phyloP scores from a whole-genome alignment of 2,888 invertebrate genomes.

The Synanthedon tipuliformis region DNA sequence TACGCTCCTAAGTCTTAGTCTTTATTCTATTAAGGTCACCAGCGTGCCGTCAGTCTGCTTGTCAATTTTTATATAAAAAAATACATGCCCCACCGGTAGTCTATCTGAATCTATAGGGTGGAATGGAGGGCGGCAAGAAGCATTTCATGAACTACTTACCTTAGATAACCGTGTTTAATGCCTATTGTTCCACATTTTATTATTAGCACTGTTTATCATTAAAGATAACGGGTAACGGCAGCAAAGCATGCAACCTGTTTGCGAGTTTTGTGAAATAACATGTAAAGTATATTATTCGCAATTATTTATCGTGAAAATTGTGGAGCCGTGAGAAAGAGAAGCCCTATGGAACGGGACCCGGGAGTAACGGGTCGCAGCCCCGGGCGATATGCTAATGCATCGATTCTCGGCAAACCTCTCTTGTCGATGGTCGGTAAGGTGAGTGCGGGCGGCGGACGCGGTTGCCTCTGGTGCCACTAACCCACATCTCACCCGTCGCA shows the following conservation, averaged over 20 bases:
- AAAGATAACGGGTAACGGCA: neutral
- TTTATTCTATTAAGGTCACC: no score
- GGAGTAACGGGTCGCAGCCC: slow-evolving; percentile 55
- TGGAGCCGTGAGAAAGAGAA: slow-evolving; percentile 41
- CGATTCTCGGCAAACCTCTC: slow-evolving; percentile 32
- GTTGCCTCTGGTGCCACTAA: slow-evolving; percentile 46
- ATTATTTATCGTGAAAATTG: slow-evolving; percentile 23
- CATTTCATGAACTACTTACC: no score
- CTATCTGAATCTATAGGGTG: no score
- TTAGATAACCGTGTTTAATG: neutral
- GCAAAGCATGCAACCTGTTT: neutral
- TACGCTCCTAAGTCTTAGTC: no score
- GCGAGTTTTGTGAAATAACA: neutral
- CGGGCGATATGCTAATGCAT: slow-evolving; percentile 56
- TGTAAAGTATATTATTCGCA: neutral
- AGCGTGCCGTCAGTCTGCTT: no score
- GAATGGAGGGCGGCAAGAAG: no score
- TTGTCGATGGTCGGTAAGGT: slow-evolving; percentile 6
- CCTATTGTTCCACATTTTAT: neutral
- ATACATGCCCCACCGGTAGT: no score
- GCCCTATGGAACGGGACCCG: slow-evolving; percentile 48
- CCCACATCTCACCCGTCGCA: slow-evolving; percentile 53
- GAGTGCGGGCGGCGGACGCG: slow-evolving; percentile 25
- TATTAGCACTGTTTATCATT: neutral
- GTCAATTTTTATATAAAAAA: no score